A percentile compares a stretch with the other conserved stretches of the same genome.
Conservation (phyloP, 2,113 vertebrate genomes). For the Plotosus lineatus region DNA sequence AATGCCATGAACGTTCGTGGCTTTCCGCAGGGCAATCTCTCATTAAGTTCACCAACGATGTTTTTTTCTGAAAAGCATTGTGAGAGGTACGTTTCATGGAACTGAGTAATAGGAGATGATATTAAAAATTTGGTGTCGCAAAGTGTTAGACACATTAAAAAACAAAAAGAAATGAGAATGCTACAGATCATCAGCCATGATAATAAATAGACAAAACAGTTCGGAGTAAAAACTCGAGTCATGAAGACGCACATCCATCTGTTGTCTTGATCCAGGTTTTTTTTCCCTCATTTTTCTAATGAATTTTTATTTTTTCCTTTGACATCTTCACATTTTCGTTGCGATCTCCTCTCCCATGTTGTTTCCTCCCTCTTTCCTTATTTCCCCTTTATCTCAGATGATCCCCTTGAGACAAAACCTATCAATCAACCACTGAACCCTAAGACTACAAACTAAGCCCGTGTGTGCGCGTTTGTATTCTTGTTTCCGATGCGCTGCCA, state of each 20-base stretch:
- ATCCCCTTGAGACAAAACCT: conserved; percentile 29
- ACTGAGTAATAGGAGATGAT: neutral
- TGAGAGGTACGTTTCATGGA: neutral
- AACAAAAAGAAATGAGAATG: neutral
- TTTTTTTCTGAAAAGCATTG: too few species aligned
- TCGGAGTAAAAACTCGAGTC: neutral
- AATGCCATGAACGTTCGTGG: too few species aligned
- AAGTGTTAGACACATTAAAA: neutral
- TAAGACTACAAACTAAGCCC: conserved; percentile 17
- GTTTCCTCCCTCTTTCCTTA: conserved; percentile 1
- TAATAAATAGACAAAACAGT: neutral
- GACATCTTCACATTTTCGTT: neutral
- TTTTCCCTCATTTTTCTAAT: neutral
- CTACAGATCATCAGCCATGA: neutral
- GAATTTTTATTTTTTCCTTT: neutral
- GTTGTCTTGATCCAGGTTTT: neutral
- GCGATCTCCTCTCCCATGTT: neutral
- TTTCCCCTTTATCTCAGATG: conserved; percentile 17
- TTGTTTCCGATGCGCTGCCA: conserved; percentile 27
- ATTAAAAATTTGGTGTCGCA: neutral
- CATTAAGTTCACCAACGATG: too few species aligned
- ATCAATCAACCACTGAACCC: conserved; percentile 41
- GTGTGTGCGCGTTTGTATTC: neutral
- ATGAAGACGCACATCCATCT: neutral
- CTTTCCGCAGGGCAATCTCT: too few species aligned